phyloP scores from a whole-genome alignment of 2,113 vertebrate genomes.

The Podocnemis expansa region DNA sequence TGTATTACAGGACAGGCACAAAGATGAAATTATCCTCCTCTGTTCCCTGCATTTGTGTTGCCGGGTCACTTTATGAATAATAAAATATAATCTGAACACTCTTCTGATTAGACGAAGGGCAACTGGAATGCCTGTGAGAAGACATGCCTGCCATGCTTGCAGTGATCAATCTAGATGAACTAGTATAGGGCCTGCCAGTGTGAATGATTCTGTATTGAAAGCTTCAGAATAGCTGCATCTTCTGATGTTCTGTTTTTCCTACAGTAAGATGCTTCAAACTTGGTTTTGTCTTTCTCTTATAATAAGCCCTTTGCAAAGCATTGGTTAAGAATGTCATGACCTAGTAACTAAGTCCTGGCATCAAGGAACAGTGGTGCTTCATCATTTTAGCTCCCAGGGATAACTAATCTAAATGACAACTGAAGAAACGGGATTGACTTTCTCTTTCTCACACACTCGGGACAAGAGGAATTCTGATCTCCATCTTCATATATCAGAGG shows the following conservation, averaged over 20 bases:
- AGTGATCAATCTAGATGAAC: neutral
- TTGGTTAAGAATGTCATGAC: neutral
- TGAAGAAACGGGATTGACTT: neutral
- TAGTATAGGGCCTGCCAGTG: neutral
- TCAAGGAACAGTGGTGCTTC: neutral
- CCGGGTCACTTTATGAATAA: neutral
- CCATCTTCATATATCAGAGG: neutral
- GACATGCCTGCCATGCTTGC: accelerated
- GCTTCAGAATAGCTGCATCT: neutral
- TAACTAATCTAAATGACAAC: neutral
- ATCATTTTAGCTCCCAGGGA: neutral
- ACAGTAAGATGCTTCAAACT: neutral
- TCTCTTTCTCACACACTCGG: neutral
- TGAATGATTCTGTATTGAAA: neutral
- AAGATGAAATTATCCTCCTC: neutral
- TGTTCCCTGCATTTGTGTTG: neutral
- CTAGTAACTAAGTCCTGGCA: neutral
- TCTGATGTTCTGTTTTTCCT: neutral
- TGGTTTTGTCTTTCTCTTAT: neutral
- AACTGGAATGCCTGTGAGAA: neutral
- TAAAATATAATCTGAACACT: neutral
- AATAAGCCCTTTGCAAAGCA: neutral
- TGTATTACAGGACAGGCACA: neutral
- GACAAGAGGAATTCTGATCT: neutral
- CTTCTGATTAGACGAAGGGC: neutral